A percentile compares a stretch with the other conserved stretches of the same genome.
Evolutionary conservation across 2,113 vertebrate genomes (phyloP).

Genomic region (Cranoglanis bouderius): DNA sequence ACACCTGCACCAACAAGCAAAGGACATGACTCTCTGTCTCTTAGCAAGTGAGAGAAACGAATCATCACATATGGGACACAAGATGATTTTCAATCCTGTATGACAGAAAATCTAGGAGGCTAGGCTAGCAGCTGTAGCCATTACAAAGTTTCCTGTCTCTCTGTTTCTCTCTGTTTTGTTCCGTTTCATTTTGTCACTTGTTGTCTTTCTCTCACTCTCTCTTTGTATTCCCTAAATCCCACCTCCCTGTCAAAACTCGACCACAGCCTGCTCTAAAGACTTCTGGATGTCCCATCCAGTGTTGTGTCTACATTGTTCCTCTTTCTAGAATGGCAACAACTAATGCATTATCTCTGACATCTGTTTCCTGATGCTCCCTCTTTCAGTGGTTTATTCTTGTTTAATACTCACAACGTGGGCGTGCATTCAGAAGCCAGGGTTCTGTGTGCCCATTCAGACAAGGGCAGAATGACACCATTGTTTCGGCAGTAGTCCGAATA

Average conservation of each 20-base stretch:
- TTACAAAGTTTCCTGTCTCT: neutral
- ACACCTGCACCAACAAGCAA: neutral
- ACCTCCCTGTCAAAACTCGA: neutral
- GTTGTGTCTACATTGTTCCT: neutral
- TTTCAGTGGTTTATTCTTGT: neutral
- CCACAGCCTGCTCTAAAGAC: neutral
- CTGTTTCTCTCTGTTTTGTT: neutral
- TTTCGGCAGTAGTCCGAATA: neutral
- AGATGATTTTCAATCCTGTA: neutral
- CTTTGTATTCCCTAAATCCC: neutral
- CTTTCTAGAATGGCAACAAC: neutral
- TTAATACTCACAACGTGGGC: neutral
- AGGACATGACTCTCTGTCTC: neutral
- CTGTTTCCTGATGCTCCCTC: neutral
- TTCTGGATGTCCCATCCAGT: neutral
- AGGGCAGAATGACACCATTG: constrained; percentile 8
- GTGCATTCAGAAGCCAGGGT: neutral
- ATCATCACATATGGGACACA: neutral
- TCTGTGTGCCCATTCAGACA: neutral
- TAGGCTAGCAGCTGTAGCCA: neutral
- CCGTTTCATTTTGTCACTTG: neutral
- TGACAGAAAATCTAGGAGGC: no score
- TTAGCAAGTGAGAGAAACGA: neutral
- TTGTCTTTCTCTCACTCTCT: neutral
- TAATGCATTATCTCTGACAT: neutral